Evolutionary conservation across 2,797 vertebrate genomes (phyloP), one percentile per base, ranked within the genome.

Genomic region (Spinibarbus caldwelli): DNA sequence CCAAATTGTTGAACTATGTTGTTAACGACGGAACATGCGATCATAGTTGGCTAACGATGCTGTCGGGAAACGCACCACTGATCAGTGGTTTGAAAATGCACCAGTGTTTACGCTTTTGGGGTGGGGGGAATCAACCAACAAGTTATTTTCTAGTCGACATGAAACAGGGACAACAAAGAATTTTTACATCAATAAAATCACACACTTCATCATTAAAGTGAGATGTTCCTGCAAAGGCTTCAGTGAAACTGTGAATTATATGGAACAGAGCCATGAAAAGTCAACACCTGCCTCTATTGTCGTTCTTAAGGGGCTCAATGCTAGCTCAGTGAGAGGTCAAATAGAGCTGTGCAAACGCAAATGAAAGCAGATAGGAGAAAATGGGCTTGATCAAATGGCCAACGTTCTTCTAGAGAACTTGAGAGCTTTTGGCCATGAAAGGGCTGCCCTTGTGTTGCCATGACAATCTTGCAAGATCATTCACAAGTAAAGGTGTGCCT

Each of bases 381-480:
- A 38, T 76, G 21, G 2, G 57, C 41, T n/a, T n/a, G n/a, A n/a
- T n/a, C n/a, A n/a, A n/a, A n/a, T n/a, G n/a, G n/a, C n/a, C n/a
- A n/a, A n/a, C n/a, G n/a, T n/a, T n/a, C n/a, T n/a, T n/a, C n/a
- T n/a, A n/a, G n/a, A n/a, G n/a, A n/a, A n/a, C n/a, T n/a, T n/a
- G n/a, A n/a, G n/a, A n/a, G n/a, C n/a, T 78, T 78, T 85, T 82
- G 70, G 59, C 72, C 68, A 59, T 86, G 76, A 85, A 87, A 85
- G 68, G 87, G 88, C 89, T 88, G 88, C 87, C 88, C 88, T 87
- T 88, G 88, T 86, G 92, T 94, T 94, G 89, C 93, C 93, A 93
- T 94, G 93, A 92, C 93, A 89, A 93, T 91, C 90, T 47, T 87
- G 90, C 91, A 88, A 89, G 86, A 87, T 91, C 85, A 85, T 91